phyloP scores from a whole-genome alignment of 2,797 vertebrate genomes.

The Rhyacichthys aspro region DNA sequence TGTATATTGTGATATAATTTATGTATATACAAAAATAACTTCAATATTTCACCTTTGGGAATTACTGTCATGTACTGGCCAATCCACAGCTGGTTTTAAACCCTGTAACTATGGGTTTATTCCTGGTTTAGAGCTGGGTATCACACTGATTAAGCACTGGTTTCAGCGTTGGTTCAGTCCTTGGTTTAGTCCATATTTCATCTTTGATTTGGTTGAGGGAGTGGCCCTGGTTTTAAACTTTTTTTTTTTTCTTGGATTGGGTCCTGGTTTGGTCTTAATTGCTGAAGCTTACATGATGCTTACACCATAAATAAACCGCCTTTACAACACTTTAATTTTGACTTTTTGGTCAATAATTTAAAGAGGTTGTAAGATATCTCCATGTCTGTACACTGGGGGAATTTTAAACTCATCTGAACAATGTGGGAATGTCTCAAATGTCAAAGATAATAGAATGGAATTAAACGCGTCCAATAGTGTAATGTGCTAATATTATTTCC shows the following conservation, averaged over 20 bases:
- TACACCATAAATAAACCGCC: not conserved
- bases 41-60: not conserved
- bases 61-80: not conserved
- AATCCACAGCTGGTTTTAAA: not conserved
- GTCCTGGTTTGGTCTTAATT: not conserved
- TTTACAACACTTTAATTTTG: not conserved
- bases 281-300: not conserved
- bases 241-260: not conserved
- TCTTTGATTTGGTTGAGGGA: not conserved
- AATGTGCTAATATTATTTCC: not conserved
- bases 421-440: not conserved
- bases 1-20: not conserved
- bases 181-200: not conserved
- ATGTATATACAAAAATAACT: not conserved
- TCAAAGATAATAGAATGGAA: not conserved
- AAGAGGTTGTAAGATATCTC: too few species aligned
- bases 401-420: not conserved
- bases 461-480: not conserved
- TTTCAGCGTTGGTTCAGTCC: slow-evolving; percentile 1
- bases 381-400: not conserved
- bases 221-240: not conserved
- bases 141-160: too few species aligned
- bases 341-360: not conserved
- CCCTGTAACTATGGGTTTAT: not conserved
- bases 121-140: not conserved